Percentiles rank a stretch among this genome's conserved stretches.
These are phyloP conservation scores for Microcebus murinus DNA, from an alignment of 2,113 vertebrate genomes.

Conservation along the genomic window DNA sequence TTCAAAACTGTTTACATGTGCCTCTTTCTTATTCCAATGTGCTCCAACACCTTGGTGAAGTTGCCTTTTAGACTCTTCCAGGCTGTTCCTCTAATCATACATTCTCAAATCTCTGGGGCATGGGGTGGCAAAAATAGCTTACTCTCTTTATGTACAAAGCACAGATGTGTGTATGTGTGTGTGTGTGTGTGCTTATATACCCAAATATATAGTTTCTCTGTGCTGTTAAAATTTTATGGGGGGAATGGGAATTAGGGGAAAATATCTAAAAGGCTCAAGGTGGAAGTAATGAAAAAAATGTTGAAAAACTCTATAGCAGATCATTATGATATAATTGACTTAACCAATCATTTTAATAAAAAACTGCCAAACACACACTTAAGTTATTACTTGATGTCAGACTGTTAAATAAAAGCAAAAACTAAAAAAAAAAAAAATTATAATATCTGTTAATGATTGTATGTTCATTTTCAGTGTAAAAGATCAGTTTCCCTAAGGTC, in stretches of 20 bases:
- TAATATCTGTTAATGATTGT: conserved; percentile 38
- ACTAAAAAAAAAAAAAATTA: conserved; percentile 38
- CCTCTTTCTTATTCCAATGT: not conserved
- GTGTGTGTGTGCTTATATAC: not conserved
- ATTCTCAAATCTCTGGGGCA: not conserved
- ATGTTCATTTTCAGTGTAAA: conserved; percentile 30
- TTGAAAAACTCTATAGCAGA: not conserved
- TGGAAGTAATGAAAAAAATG: not conserved
- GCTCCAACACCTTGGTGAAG: not conserved
- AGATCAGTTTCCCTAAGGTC: not conserved
- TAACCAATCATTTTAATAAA: conserved; percentile 38
- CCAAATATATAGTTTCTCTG: not conserved
- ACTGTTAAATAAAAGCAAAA: conserved; percentile 67
- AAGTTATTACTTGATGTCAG: conserved; percentile 20
- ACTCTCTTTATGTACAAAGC: not conserved
- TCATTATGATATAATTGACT: not conserved
- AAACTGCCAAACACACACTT: not conserved
- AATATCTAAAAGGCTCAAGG: not conserved
- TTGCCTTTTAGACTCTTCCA: not conserved
- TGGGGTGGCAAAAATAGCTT: not conserved
- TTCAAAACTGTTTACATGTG: not conserved
- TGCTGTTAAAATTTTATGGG: not conserved
- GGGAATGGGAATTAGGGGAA: not conserved
- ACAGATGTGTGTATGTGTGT: not conserved
- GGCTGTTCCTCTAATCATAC: not conserved